A percentile compares a stretch with the other conserved stretches of the same genome.
phyloP scores from a whole-genome alignment of 2,888 invertebrate genomes.

The Charanyca ferruginea region DNA sequence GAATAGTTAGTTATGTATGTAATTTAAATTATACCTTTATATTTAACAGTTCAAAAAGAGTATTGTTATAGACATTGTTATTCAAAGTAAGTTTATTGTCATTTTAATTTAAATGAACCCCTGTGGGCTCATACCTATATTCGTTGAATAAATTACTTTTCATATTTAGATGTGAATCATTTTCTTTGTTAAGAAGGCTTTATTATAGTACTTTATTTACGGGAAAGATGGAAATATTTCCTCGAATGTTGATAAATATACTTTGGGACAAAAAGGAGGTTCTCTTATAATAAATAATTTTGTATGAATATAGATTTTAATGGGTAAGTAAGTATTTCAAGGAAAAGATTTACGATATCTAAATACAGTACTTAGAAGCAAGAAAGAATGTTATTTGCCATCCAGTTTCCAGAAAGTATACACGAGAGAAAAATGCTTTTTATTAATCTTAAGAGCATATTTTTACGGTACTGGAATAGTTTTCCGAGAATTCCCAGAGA shows the following conservation, averaged over 20 bases:
- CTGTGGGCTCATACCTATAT: conserved; percentile 12
- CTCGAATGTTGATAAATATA: not conserved
- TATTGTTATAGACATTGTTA: conserved; percentile 37
- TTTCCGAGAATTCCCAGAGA: conserved; percentile 22
- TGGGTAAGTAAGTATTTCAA: conserved; percentile 15
- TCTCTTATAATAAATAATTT: not conserved
- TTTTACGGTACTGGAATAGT: not conserved
- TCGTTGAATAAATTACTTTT: conserved; percentile 48
- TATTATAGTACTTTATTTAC: conserved; percentile 24
- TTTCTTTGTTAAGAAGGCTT: conserved; percentile 25
- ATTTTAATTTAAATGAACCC: conserved; percentile 44
- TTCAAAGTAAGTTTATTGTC: conserved; percentile 33
- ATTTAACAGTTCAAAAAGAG: conserved; percentile 11
- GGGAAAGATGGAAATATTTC: conserved; percentile 1
- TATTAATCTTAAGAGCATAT: conserved; percentile 18
- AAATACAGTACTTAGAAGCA: conserved; percentile 4
- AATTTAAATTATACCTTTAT: conserved; percentile 4
- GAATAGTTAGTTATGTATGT: conserved; percentile 13
- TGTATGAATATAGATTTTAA: conserved; percentile 3
- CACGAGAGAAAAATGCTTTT: conserved; percentile 30
- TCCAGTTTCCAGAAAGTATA: conserved; percentile 22
- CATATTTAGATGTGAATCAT: conserved; percentile 41
- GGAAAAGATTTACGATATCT: conserved; percentile 11
- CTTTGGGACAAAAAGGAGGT: not conserved
- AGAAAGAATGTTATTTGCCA: conserved; percentile 26